Base-by-base conservation (phyloP, 92 coral and sea anemone species). In the Epizoanthus fatuus region DNA sequence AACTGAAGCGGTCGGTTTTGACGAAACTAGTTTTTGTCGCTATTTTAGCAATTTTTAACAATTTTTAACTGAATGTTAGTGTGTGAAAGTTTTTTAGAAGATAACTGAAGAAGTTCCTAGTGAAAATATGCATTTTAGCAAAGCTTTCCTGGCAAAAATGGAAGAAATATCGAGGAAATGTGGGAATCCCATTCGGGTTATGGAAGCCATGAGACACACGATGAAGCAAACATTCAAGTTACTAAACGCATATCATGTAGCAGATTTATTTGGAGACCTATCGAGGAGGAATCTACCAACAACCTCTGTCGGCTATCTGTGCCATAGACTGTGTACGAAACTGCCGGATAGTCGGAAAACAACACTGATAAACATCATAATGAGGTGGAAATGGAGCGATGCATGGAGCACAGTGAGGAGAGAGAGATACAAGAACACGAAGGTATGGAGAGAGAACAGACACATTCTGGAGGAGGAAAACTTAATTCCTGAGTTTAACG, bases 151-250 rank as follows among this genome's bases (percentile, higher is more conserved):
- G n/a, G n/a, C n/a, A n/a, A n/a, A n/a, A n/a, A n/a, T n/a, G n/a
- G n/a, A n/a, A n/a, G n/a, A n/a, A n/a, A n/a, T n/a, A n/a, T n/a
- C n/a, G n/a, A 29, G 1, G 1, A 29, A 29, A 69, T 22, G 51
- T 69, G 11, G 49, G 0, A 54, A 75, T 51, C 64, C 81, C 64
- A 37, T 11, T 13, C 65, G 65, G 42, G 65, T 32, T 20, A n/a
- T 71, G 25, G 56, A 71, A 15, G 54, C 76, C 25, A 38, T 71
- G 84, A 79, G 84, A 79, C 84, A 44, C 72, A 79, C 84, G 22
- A 79, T 58, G 84, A 63, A 58, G 29, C 71, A 79, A 39, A 79
- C 71, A 20, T 38, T 35, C 56, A 63, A 63, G 70, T 4, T 79
- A 42, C 59, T 16, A 14, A 79, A 44, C 54, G 74, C 84, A 1